Percentiles rank a stretch among this genome's conserved stretches.
Evolutionary conservation across 1,140 invertebrate species (phyloP).

Genomic region (Caenorhabditis latens): DNA sequence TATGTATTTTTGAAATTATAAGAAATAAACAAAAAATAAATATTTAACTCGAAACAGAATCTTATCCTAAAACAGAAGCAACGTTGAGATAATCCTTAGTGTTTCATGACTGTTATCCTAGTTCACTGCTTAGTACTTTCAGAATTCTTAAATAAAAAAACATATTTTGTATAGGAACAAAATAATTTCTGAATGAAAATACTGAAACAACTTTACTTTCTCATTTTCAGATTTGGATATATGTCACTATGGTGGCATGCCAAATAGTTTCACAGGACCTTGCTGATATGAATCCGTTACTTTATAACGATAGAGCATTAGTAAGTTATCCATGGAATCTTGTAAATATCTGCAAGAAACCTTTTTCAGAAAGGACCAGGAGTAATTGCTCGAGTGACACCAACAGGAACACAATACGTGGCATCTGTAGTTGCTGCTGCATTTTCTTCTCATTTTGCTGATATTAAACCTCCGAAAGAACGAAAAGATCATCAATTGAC

Average conservation of each 20-base stretch:
- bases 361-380: conserved; percentile 50
- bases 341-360: conserved; percentile 79
- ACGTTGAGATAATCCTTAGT: too few relatives aligned
- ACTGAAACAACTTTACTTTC: not conserved
- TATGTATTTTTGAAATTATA: not conserved
- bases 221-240: conserved; percentile 9
- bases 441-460: conserved; percentile 32
- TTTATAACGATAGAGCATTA: conserved; percentile 12
- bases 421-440: conserved; percentile 51
- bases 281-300: conserved; percentile 30
- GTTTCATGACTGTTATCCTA: too few relatives aligned
- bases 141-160: too few relatives aligned
- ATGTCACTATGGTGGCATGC: conserved; percentile 8
- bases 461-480: conserved; percentile 17
- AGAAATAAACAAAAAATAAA: not conserved
- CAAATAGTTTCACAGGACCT: conserved; percentile 4
- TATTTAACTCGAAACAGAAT: not conserved
- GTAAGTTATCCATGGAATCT: not conserved
- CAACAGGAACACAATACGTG: conserved; percentile 51
- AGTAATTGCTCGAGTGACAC: conserved; percentile 53
- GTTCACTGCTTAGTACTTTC: too few relatives aligned
- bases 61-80: too few relatives aligned
- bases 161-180: too few relatives aligned
- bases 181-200: too few relatives aligned
- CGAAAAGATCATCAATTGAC: conserved; percentile 35